These are phyloP conservation scores for Rana temporaria DNA, from an alignment of 2,113 vertebrate species.

Conservation along the genomic window DNA sequence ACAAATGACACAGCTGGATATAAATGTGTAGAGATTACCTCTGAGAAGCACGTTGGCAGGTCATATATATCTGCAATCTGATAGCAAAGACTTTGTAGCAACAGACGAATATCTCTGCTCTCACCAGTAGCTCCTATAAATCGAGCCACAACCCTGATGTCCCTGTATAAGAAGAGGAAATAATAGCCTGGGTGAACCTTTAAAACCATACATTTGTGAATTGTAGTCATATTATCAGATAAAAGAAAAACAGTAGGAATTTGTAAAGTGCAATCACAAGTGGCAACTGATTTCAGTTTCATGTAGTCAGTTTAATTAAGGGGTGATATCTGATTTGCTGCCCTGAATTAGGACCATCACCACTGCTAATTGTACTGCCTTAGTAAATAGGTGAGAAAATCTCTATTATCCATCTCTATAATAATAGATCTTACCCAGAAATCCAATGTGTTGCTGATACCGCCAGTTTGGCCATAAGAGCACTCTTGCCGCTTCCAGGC, in stretches of 20 bases:
- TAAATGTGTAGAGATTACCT: slow-evolving; percentile 56
- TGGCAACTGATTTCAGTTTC: too few relatives aligned
- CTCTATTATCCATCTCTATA: too few relatives aligned
- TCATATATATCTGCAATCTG: slow-evolving; percentile 67
- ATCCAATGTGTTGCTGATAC: slow-evolving; percentile 66
- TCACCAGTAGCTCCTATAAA: slow-evolving; percentile 68
- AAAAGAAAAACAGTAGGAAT: too few relatives aligned
- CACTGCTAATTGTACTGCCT: too few relatives aligned
- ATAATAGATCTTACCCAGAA: slow-evolving; percentile 61
- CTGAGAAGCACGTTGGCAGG: slow-evolving; percentile 63
- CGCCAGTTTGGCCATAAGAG: slow-evolving; percentile 65
- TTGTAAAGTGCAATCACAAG: too few relatives aligned
- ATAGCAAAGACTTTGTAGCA: slow-evolving; percentile 68
- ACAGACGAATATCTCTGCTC: slow-evolving; percentile 62
- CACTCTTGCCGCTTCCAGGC: slow-evolving; percentile 71
- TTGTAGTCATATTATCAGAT: too few relatives aligned
- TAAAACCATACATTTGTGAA: background rate
- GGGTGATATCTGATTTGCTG: too few relatives aligned
- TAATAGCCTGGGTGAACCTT: background rate
- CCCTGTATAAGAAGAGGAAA: slow-evolving; percentile 9
- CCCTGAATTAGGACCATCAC: too few relatives aligned
- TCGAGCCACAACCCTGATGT: slow-evolving; percentile 57
- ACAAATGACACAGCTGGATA: background rate
- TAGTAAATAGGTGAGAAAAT: too few relatives aligned
- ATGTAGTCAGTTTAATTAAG: too few relatives aligned